Evolutionary conservation across 2,888 invertebrate species (phyloP).

Genomic region (Pyrrhosoma nymphula): DNA sequence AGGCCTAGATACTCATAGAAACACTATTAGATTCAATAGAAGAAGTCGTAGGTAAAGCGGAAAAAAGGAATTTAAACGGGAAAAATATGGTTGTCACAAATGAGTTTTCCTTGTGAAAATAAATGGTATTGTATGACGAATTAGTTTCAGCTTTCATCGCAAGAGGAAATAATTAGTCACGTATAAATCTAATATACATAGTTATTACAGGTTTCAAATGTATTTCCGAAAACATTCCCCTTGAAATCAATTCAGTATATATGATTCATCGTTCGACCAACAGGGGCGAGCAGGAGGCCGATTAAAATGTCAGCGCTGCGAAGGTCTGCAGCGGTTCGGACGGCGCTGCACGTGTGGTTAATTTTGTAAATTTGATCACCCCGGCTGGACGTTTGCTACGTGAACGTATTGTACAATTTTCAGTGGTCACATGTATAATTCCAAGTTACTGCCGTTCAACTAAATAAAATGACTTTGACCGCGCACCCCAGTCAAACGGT

Average conservation of each 20-base stretch:
- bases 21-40: too few relatives aligned
- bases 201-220: not conserved
- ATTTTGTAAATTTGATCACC: not conserved
- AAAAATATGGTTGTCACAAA: too few relatives aligned
- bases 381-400: not conserved
- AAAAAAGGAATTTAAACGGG: too few relatives aligned
- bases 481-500: not conserved
- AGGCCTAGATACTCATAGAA: too few relatives aligned
- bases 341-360: not conserved
- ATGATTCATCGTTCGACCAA: not conserved
- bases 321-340: not conserved
- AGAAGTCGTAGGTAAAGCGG: too few relatives aligned
- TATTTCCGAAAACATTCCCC: not conserved
- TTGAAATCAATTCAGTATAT: not conserved
- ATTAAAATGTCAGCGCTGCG: slow-evolving; percentile 11
- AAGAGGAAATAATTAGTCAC: too few relatives aligned
- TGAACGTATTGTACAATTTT: not conserved
- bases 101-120: too few relatives aligned
- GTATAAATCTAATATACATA: not conserved
- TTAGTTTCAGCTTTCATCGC: too few relatives aligned
- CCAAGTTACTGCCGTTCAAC: not conserved
- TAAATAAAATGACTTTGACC: not conserved
- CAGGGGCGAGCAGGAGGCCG: not conserved
- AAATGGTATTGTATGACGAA: too few relatives aligned
- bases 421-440: not conserved